phyloP scores from a whole-genome alignment of 1,140 invertebrate species.

The Drosophila prosaltans region DNA sequence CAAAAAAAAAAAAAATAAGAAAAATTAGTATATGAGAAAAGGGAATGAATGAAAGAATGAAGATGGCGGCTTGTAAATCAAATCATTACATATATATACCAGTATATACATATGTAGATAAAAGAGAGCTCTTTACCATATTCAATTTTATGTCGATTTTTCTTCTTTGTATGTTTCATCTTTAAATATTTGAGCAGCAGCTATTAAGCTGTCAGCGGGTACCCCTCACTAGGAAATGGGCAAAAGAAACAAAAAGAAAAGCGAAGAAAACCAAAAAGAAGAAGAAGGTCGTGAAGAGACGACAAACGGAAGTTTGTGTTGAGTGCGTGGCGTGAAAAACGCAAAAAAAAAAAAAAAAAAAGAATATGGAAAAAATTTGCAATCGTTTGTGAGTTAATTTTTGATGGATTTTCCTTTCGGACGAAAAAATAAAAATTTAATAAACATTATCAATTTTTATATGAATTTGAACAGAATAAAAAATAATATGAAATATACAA shows the following conservation, averaged over 20 bases:
- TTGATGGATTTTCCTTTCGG: conserved; percentile 43
- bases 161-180: conserved; percentile 31
- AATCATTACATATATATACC: conserved; percentile 55
- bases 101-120: conserved; percentile 33
- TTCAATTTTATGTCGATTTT: conserved; percentile 35
- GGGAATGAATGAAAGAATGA: conserved; percentile 28
- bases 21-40: neutral
- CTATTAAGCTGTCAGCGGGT: conserved; percentile 25
- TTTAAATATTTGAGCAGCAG: conserved; percentile 60
- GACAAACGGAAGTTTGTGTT: conserved; percentile 51
- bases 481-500: too few species aligned
- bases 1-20: conserved; percentile 27
- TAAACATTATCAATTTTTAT: too few species aligned
- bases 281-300: conserved; percentile 19
- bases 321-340: conserved; percentile 59
- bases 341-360: too few species aligned
- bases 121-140: conserved; percentile 1
- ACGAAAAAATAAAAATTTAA: neutral
- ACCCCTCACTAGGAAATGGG: conserved; percentile 48
- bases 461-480: too few species aligned
- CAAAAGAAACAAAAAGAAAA: conserved; percentile 13
- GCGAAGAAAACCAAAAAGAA: neutral
- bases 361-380: conserved; percentile 42
- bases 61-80: conserved; percentile 58
- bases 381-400: conserved; percentile 43